phyloP scores from a whole-genome alignment of 1,140 invertebrate genomes.

The Onthophagus taurus region DNA sequence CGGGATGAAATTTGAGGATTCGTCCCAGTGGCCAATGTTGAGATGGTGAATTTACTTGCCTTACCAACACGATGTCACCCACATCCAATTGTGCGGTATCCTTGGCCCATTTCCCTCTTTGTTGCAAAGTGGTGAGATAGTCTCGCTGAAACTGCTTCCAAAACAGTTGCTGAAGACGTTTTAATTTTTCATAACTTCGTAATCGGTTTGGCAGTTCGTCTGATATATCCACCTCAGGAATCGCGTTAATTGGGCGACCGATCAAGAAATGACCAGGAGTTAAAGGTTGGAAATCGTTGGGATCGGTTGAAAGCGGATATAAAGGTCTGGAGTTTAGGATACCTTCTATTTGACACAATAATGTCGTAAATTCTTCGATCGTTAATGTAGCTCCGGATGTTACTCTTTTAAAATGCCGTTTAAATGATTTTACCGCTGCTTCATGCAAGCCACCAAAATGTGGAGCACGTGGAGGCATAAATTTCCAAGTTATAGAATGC shows the following conservation, averaged over 20 bases:
- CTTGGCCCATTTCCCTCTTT: constrained; percentile 1
- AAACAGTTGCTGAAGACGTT: background rate
- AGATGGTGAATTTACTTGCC: background rate
- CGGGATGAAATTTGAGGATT: background rate
- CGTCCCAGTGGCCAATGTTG: background rate
- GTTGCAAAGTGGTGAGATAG: background rate
- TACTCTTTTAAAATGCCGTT: background rate
- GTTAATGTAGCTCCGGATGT: background rate
- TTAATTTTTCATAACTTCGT: background rate
- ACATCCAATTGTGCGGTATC: background rate
- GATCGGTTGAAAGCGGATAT: background rate
- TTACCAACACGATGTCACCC: background rate
- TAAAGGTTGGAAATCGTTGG: background rate
- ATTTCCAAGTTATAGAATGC: constrained; percentile 4
- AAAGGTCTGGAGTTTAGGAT: constrained; percentile 1
- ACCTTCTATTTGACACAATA: constrained; percentile 1
- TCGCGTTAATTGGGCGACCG: too few species aligned
- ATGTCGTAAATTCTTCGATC: background rate
- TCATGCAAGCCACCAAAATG: constrained; percentile 1
- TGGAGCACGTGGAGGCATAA: background rate
- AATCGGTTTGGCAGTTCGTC: background rate
- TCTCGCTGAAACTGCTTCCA: background rate
- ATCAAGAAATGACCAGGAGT: background rate
- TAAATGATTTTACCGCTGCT: background rate
- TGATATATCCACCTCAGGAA: background rate